Conservation (phyloP, 2,888 invertebrate species). For the Epinotia ramella region DNA sequence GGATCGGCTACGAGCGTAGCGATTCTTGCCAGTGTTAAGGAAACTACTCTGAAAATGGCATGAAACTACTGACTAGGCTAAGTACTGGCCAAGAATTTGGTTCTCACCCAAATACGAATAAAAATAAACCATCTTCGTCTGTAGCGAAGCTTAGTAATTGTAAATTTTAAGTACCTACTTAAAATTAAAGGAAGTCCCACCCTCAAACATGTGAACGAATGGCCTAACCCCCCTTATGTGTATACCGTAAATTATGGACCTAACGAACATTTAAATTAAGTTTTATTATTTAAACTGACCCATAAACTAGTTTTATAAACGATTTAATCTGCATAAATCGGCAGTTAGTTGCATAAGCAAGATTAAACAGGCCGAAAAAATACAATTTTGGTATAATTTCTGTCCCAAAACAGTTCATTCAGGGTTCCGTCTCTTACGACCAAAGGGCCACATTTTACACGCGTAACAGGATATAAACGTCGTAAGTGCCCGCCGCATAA, state of each 20-base stretch:
- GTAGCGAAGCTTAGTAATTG: background rate
- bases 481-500: background rate
- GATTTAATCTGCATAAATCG: constrained; percentile 32
- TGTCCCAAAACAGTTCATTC: background rate
- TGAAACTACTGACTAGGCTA: background rate
- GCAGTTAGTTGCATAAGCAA: constrained; percentile 31
- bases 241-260: constrained; percentile 7
- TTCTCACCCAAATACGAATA: background rate
- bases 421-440: background rate
- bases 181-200: background rate
- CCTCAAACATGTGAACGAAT: background rate
- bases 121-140: too few species aligned
- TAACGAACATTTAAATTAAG: constrained; percentile 14
- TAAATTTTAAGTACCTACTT: too few species aligned
- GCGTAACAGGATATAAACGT: background rate
- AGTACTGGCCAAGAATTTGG: too few species aligned
- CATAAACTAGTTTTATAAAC: constrained; percentile 32
- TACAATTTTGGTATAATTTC: constrained; percentile 1
- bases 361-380: constrained; percentile 34
- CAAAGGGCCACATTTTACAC: background rate
- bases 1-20: too few species aligned
- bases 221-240: background rate
- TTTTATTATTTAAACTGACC: constrained; percentile 24
- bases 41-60: background rate
- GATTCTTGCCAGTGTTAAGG: background rate